Percentiles rank a stretch among this genome's conserved stretches.
phyloP scores from a whole-genome alignment of 53 echinoderm and acorn worm species.

The Echinarachnius parma region DNA sequence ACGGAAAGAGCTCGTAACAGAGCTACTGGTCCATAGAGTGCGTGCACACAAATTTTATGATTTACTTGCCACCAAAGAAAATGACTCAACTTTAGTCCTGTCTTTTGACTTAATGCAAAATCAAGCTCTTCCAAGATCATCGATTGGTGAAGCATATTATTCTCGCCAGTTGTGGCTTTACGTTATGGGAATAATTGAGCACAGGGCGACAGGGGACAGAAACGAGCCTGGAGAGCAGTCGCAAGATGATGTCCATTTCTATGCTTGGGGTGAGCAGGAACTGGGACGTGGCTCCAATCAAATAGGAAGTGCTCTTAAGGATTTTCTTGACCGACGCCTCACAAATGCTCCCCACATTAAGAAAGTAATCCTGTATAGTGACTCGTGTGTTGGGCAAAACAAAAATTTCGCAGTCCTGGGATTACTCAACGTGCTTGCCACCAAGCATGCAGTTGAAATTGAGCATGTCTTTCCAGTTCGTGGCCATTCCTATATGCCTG shows the following conservation, averaged over 20 bases:
- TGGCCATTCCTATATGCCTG: slow-evolving; percentile 53
- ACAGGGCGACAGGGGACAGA: slow-evolving; percentile 2
- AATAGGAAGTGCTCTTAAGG: slow-evolving; percentile 34
- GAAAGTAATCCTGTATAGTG: slow-evolving; percentile 47
- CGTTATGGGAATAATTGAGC: slow-evolving; percentile 42
- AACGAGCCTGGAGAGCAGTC: slow-evolving; percentile 3
- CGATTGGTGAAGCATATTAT: slow-evolving; percentile 54
- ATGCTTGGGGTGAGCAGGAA: slow-evolving; percentile 53
- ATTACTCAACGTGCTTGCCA: slow-evolving; percentile 21
- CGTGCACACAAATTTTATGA: too few relatives aligned
- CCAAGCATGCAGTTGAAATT: slow-evolving; percentile 3
- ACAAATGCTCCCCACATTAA: background rate
- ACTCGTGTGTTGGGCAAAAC: slow-evolving; percentile 60
- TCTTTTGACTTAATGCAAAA: slow-evolving; percentile 65
- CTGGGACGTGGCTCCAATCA: slow-evolving; percentile 41
- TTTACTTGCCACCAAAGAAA: slow-evolving; percentile 8
- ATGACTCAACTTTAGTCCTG: slow-evolving; percentile 23
- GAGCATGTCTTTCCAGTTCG: slow-evolving; percentile 46
- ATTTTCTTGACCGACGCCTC: too few relatives aligned
- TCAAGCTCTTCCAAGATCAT: slow-evolving; percentile 40
- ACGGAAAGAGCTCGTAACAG: too few relatives aligned
- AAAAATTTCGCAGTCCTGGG: slow-evolving; percentile 46
- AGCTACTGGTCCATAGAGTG: too few relatives aligned
- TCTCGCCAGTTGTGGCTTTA: slow-evolving; percentile 63
- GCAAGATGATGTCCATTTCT: slow-evolving; percentile 40